phyloP scores from a whole-genome alignment of 2,113 vertebrate genomes.

The Ptilonorhynchus violaceus region DNA sequence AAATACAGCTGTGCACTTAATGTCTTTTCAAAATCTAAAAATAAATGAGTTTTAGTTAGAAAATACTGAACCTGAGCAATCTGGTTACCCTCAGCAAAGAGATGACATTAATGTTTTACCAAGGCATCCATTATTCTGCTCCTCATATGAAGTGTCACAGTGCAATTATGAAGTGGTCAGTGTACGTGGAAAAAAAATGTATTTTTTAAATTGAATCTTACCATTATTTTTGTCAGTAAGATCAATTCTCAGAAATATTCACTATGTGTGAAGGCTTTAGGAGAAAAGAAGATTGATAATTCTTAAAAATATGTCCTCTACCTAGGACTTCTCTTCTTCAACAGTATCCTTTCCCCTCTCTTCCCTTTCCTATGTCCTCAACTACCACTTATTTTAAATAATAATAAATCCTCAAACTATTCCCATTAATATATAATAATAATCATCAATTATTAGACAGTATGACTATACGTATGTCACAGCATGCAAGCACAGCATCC shows the following conservation, averaged over 20 bases:
- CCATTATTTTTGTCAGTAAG: background rate
- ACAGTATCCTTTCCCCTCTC: background rate
- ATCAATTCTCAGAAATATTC: background rate
- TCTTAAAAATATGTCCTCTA: background rate
- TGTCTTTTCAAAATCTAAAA: background rate
- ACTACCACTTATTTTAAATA: background rate
- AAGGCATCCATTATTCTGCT: background rate
- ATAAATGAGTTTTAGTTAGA: background rate
- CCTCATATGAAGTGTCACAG: background rate
- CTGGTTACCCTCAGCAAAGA: background rate
- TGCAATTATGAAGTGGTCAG: background rate
- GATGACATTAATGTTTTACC: background rate
- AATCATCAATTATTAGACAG: background rate
- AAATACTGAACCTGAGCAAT: background rate
- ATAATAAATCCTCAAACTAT: background rate
- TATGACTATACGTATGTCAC: background rate
- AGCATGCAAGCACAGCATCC: background rate
- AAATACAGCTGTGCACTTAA: background rate
- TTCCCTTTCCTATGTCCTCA: background rate
- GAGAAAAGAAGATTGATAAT: background rate
- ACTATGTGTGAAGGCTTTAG: background rate
- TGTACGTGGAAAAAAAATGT: accelerated
- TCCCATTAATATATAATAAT: background rate
- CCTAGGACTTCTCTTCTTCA: background rate
- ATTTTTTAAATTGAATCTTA: background rate